Percentiles rank a stretch among this genome's conserved stretches.
phyloP scores from a whole-genome alignment of 2,113 vertebrate species.

The Proterorhinus semilunaris region DNA sequence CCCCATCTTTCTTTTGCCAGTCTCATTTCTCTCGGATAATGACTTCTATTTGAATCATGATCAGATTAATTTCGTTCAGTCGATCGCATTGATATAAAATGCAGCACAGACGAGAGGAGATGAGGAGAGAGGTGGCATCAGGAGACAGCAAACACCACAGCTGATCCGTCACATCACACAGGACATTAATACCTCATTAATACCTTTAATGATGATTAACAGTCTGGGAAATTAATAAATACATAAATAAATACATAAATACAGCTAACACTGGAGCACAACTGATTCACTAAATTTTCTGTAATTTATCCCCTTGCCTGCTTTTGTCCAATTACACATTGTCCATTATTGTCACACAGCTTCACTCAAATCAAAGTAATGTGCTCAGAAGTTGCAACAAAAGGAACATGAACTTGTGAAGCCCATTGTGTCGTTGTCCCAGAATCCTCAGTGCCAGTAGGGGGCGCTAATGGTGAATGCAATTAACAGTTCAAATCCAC shows the following conservation, averaged over 20 bases:
- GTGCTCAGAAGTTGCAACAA: too few species aligned
- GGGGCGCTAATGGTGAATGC: not conserved
- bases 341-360: too few species aligned
- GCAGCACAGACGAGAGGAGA: not conserved
- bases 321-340: too few species aligned
- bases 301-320: too few species aligned
- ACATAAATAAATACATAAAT: not conserved
- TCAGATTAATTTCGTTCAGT: conserved; percentile 17
- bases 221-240: conserved; percentile 6
- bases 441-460: not conserved
- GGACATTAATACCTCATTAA: conserved; percentile 30
- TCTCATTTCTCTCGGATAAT: conserved; percentile 25
- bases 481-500: not conserved
- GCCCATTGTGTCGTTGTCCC: too few species aligned
- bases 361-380: too few species aligned
- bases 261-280: not conserved
- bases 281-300: not conserved
- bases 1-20: not conserved
- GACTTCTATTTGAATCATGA: conserved; percentile 25
- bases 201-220: conserved; percentile 43
- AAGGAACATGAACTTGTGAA: too few species aligned
- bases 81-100: conserved; percentile 16
- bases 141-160: conserved; percentile 10
- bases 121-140: not conserved
- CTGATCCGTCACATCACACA: conserved; percentile 26